phyloP scores from a whole-genome alignment of 2,888 invertebrate genomes.

The Beris morrisii region DNA sequence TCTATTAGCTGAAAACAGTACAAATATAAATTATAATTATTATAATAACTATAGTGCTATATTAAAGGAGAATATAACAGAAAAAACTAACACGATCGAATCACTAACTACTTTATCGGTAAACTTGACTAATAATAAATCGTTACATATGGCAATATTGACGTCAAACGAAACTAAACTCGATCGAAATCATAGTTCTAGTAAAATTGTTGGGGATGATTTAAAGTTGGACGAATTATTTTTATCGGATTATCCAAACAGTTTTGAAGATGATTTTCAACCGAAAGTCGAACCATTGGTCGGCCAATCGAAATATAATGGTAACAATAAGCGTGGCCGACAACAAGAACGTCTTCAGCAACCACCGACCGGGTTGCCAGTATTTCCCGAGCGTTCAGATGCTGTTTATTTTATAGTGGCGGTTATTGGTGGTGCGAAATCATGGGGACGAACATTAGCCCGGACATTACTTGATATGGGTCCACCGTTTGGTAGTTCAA shows the following conservation, averaged over 20 bases:
- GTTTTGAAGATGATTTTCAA: neutral
- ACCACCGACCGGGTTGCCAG: constrained; percentile 39
- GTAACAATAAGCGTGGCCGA: constrained; percentile 10
- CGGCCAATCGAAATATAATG: constrained; percentile 8
- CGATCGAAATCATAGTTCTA: neutral
- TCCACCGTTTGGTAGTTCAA: constrained; percentile 44
- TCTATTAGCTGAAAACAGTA: constrained; percentile 42
- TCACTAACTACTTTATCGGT: neutral
- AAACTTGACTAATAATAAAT: constrained; percentile 18
- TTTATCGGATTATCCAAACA: neutral
- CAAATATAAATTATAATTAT: constrained; percentile 40
- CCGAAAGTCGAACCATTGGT: constrained; percentile 17
- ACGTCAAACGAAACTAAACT: neutral
- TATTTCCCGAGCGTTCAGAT: constrained; percentile 45
- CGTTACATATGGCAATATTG: constrained; percentile 22
- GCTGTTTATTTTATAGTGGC: constrained; percentile 47
- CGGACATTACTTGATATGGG: constrained; percentile 45
- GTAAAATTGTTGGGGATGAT: neutral
- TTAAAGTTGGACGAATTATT: neutral
- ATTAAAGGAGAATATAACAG: constrained; percentile 1
- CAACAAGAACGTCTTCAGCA: constrained; percentile 14
- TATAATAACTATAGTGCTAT: constrained; percentile 21
- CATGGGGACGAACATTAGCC: constrained; percentile 44
- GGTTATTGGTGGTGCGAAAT: constrained; percentile 45
- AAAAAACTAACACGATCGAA: constrained; percentile 18